phyloP scores from a whole-genome alignment of 92 coral and sea anemone genomes.

The Phenganax stokvisi region DNA sequence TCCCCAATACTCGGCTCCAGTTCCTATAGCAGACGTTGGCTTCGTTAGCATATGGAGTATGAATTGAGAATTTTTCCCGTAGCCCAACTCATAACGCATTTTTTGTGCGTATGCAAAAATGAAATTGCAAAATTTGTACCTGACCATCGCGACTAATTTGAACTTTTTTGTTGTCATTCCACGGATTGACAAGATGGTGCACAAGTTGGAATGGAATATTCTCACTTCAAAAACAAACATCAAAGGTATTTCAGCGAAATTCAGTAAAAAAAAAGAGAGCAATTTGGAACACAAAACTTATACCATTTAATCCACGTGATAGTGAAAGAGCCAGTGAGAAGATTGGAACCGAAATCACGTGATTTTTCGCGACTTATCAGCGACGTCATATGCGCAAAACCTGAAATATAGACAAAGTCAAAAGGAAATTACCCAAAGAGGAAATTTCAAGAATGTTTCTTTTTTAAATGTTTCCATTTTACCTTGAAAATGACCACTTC shows the following conservation, averaged over 20 bases:
- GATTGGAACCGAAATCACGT: conserved; percentile 93
- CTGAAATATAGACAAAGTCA: conserved; percentile 37
- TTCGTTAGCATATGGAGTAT: neutral
- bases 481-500: conserved; percentile 99
- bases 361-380: conserved; percentile 91
- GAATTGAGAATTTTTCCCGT: neutral
- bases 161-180: conserved; percentile 98
- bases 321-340: conserved; percentile 83
- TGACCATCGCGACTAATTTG: conserved; percentile 99
- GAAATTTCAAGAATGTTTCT: neutral
- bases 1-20: conserved; percentile 87
- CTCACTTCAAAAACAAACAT: conserved; percentile 51
- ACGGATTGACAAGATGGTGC: conserved; percentile 89
- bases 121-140: conserved; percentile 44
- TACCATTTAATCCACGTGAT: conserved; percentile 92
- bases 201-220: conserved; percentile 92
- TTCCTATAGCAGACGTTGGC: conserved; percentile 53
- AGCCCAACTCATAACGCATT: neutral
- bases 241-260: neutral
- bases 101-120: too few relatives aligned
- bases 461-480: neutral
- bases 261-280: neutral
- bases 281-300: neutral
- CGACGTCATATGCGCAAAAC: conserved; percentile 88
- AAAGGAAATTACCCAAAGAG: neutral